phyloP scores from a whole-genome alignment of 2,797 vertebrate species.

The Naso thynnoides region DNA sequence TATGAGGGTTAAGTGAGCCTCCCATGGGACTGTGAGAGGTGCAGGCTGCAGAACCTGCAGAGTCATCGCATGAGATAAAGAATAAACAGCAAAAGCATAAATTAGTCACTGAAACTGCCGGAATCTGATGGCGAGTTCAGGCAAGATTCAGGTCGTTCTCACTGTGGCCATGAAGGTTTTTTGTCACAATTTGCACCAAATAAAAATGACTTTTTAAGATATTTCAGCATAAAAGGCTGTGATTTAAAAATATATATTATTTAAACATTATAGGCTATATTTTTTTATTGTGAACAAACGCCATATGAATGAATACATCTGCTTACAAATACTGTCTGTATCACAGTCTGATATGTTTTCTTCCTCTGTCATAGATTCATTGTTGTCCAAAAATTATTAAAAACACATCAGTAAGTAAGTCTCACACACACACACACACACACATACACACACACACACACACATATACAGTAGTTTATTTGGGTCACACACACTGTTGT shows the following conservation, averaged over 20 bases:
- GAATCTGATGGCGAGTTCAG: background rate
- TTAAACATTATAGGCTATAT: too few species aligned
- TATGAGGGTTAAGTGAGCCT: slow-evolving; percentile 72
- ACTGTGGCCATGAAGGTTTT: background rate
- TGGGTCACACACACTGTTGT: too few species aligned
- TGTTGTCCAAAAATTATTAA: too few species aligned
- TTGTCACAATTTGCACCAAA: background rate
- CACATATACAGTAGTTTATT: too few species aligned
- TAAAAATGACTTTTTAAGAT: background rate
- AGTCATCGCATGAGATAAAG: slow-evolving; percentile 35
- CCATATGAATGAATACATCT: too few species aligned
- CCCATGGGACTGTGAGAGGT: slow-evolving; percentile 45
- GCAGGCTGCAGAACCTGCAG: slow-evolving; percentile 21
- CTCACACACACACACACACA: too few species aligned
- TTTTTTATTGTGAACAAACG: background rate
- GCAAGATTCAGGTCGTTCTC: background rate
- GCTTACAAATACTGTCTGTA: too few species aligned
- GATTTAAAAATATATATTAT: background rate
- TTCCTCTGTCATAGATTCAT: too few species aligned
- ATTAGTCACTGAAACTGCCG: slow-evolving; percentile 3
- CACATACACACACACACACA: too few species aligned
- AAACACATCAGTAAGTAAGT: too few species aligned
- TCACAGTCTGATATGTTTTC: too few species aligned
- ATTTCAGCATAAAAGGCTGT: background rate
- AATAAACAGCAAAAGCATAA: slow-evolving; percentile 14